Evolutionary conservation across 2,113 vertebrate species (phyloP), one percentile per base, ranked within the genome.

Genomic region (Menura novaehollandiae): DNA sequence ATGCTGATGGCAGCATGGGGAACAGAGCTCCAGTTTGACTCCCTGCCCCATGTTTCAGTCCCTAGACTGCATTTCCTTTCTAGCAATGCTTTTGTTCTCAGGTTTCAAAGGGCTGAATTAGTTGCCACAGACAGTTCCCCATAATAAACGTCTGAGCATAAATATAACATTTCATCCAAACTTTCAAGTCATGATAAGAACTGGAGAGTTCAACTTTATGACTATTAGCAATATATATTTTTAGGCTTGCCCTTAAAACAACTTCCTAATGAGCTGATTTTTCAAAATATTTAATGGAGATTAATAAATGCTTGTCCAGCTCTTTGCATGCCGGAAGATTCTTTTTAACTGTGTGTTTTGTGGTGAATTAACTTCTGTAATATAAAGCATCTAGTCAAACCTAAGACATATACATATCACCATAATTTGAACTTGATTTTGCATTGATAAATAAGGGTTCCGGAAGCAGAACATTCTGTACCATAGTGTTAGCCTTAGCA

Each of bases 71-170:
- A 35, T 39, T 76, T 51, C 46, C 63, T 83, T 93, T 90, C 78
- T 71, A 77, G 68, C 13, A 88, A 63, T 35, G n/a, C 23, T 92
- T 89, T 69, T 84, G 27, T 55, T 93, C 52, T 93, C 64, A n/a
- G 44, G 30, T 93, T 92, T 90, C 95, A 94, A 94, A 90, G 68
- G 46, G 19, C 39, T 78, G 24, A 93, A 83, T 74, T 88, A 76
- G 39, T 74, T 83, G 47, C 52, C 82, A 77, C 35, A 88, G 43
- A 59, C 43, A 83, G 24, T 2, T 9, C 24, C 63, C 51, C 55
- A 66, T 37, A 95, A 88, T 85, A 74, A 85, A 73, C 14, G 26
- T 33, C 56, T 66, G 15, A 93, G 32, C 53, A 69, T 56, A 95
- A 94, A 85, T 21, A 41, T 5, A 77, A 52, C 5, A 4, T 76